Evolutionary conservation across 2,888 invertebrate genomes (phyloP), one percentile per base, ranked within the genome.

Genomic region (Hirudinaria manillensis): DNA sequence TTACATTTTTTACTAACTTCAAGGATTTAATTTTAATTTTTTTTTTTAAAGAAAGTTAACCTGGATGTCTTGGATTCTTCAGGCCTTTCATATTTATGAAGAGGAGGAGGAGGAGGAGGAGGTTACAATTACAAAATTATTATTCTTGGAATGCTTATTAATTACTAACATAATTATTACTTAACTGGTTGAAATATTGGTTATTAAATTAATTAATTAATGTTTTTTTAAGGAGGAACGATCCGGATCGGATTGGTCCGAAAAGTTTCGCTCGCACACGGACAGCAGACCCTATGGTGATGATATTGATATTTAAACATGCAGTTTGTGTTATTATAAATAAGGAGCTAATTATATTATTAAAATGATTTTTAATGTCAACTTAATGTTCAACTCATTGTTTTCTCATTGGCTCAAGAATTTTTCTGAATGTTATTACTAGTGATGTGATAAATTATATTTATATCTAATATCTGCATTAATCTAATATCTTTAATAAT

Each of bases 201-300:
- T 53, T 53, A 53, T 53, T 19, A 19, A 53, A 53, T 19, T 53
- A 53, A 53, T 53, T 53, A 19, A 19, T 19, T 19, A 53, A 19
- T 53, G 13, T 53, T 13, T 61, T 29, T 61, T 21, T 1, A 61
- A 75, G 3, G 56, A 72, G 7, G 55, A 53, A 34, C 71, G 74
- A 34, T 84, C 84, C 74, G 80, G 81, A 29, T 83, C 80, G 72
- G 75, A 83, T 79, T 85, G 84, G 84, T 83, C 84, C 53, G 99
- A 99, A 85, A 92, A 92, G 82, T 99, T 93, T 87, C 95, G 95
- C 84, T 90, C 91, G 0, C 95, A 96, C 84, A 92, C 92, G 79
- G 99, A 99, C 86, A 89, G 91, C 76, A 99, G 98, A 84, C 96
- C 96, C 0, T 88, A 90, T 79, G 99, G 87, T 86, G 79, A 45